These are phyloP conservation scores for Andrena flavipes DNA, from an alignment of 2,888 invertebrate species.

Conservation along the genomic window DNA sequence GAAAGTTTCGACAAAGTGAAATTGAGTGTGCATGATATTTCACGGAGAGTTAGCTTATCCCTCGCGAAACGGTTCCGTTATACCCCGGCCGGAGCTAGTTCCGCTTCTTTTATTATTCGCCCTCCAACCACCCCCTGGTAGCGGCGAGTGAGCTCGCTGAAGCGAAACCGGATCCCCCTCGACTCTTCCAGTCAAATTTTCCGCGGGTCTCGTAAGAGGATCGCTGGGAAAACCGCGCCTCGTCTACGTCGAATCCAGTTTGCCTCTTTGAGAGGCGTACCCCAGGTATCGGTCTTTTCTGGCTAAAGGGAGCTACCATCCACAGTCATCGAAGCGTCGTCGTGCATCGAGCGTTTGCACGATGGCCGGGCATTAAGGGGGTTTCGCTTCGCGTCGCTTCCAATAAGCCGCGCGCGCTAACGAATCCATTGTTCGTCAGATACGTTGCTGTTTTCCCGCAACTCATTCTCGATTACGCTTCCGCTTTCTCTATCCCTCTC, in stretches of 20 bases:
- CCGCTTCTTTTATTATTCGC: not conserved
- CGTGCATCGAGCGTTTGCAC: constrained; percentile 73
- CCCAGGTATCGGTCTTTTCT: not conserved
- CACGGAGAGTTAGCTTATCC: constrained; percentile 34
- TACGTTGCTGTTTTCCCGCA: constrained; percentile 66
- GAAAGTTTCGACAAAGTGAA: constrained; percentile 64
- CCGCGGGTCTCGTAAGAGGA: constrained; percentile 17
- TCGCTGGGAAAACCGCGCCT: not conserved
- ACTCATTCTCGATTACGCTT: constrained; percentile 66
- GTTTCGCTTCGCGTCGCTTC: constrained; percentile 72
- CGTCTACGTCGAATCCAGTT: constrained; percentile 16
- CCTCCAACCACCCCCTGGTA: not conserved
- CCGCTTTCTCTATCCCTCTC: not conserved
- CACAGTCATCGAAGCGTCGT: constrained; percentile 50
- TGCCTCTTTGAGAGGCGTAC: constrained; percentile 4
- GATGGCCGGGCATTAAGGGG: constrained; percentile 70
- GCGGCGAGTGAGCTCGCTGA: not conserved
- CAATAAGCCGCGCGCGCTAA: constrained; percentile 72
- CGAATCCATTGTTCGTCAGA: constrained; percentile 74
- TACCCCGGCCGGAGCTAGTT: not conserved
- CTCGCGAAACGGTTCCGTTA: constrained; percentile 18
- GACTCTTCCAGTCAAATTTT: constrained; percentile 28
- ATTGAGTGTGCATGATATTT: constrained; percentile 62
- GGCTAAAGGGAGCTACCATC: constrained; percentile 20
- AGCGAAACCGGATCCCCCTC: constrained; percentile 9